phyloP scores from a whole-genome alignment of 2,113 vertebrate species.

The Ammospiza nelsoni region DNA sequence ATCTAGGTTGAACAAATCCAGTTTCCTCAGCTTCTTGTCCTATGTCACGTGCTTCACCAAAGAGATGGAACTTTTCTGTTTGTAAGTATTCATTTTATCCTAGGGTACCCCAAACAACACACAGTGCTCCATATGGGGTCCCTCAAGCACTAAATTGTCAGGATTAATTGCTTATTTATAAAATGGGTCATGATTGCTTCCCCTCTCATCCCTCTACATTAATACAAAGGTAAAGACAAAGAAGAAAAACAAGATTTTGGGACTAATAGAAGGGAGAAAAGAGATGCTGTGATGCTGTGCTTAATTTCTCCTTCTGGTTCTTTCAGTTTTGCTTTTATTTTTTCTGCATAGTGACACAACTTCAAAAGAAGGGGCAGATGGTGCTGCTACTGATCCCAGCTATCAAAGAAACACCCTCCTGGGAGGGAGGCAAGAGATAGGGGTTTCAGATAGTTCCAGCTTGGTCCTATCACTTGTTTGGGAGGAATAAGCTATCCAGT shows the following conservation, averaged over 20 bases:
- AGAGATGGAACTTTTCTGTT: not conserved
- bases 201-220: not conserved
- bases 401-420: slow-evolving; percentile 14
- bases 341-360: not conserved
- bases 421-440: not conserved
- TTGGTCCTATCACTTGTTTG: not conserved
- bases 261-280: not conserved
- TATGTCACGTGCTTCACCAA: not conserved
- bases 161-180: not conserved
- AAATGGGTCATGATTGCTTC: not conserved
- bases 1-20: not conserved
- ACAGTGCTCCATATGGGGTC: not conserved
- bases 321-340: slow-evolving; percentile 9
- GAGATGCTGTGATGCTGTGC: not conserved
- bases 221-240: not conserved
- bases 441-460: not conserved
- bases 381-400: slow-evolving; percentile 8
- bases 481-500: not conserved
- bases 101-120: not conserved
- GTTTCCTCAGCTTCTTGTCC: not conserved
- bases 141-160: not conserved
- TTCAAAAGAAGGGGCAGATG: slow-evolving; percentile 28
- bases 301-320: not conserved
- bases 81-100: not conserved
- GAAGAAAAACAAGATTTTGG: not conserved